Evolutionary conservation across 2,888 invertebrate genomes (phyloP).

Genomic region (Leptogaster cylindrica): DNA sequence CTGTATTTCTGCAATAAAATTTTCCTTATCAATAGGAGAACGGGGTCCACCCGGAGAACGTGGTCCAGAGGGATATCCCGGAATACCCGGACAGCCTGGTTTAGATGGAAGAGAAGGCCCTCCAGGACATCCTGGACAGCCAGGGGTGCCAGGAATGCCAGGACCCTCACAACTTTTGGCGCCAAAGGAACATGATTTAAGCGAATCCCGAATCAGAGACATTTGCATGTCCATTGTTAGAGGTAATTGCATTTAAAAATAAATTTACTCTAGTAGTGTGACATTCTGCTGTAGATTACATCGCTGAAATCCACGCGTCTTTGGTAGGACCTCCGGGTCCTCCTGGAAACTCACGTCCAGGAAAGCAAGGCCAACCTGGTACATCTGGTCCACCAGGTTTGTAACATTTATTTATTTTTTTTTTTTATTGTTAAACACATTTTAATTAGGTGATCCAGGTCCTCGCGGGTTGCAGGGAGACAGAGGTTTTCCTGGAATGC

Average conservation of each 20-base stretch:
- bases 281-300: conserved; percentile 72
- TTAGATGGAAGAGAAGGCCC: conserved; percentile 66
- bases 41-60: conserved; percentile 66
- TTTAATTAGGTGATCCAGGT: conserved; percentile 66
- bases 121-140: conserved; percentile 47
- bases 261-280: too few relatives aligned
- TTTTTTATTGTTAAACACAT: not conserved
- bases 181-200: conserved; percentile 65
- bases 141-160: conserved; percentile 52
- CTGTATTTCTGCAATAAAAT: not conserved
- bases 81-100: conserved; percentile 67
- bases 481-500: conserved; percentile 74
- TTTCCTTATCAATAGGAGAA: conserved; percentile 64
- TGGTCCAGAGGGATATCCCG: conserved; percentile 66
- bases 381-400: conserved; percentile 64
- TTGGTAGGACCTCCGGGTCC: conserved; percentile 59
- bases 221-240: conserved; percentile 80
- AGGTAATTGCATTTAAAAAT: too few relatives aligned
- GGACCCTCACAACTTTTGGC: conserved; percentile 58
- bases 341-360: conserved; percentile 68
- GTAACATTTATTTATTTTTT: not conserved
- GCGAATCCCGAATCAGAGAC: conserved; percentile 69
- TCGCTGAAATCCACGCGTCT: conserved; percentile 71
- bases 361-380: conserved; percentile 70
- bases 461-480: conserved; percentile 67